Evolutionary conservation across 2,888 invertebrate genomes (phyloP).

Genomic region (Andrena flavipes): DNA sequence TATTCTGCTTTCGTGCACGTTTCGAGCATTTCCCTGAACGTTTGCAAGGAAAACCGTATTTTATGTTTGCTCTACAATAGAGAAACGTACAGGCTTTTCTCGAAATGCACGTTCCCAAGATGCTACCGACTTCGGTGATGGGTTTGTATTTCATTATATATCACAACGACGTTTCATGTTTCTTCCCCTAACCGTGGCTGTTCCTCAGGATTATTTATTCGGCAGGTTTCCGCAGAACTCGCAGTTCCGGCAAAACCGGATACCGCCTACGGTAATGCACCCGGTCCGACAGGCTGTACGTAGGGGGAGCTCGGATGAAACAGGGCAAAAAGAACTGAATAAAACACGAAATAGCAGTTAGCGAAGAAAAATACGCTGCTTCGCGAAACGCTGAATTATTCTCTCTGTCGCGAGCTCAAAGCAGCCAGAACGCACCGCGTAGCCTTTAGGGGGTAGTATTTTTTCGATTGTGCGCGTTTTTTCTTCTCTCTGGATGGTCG

Average conservation of each 20-base stretch:
- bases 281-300: conserved; percentile 67
- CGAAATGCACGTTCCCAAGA: conserved; percentile 3
- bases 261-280: conserved; percentile 80
- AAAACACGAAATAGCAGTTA: conserved; percentile 81
- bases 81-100: conserved; percentile 21
- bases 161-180: conserved; percentile 69
- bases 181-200: conserved; percentile 72
- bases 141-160: conserved; percentile 68
- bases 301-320: conserved; percentile 72
- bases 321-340: conserved; percentile 79
- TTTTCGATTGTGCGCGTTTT: conserved; percentile 65
- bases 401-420: conserved; percentile 78
- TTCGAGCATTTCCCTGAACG: not conserved
- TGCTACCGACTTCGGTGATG: conserved; percentile 43
- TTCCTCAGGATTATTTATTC: conserved; percentile 82
- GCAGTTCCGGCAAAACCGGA: conserved; percentile 78
- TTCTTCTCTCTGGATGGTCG: conserved; percentile 22
- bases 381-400: conserved; percentile 78
- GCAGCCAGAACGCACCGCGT: conserved; percentile 63
- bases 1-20: not conserved
- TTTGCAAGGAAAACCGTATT: not conserved
- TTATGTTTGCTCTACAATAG: not conserved
- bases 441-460: conserved; percentile 52
- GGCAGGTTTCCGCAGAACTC: conserved; percentile 80
- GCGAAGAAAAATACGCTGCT: conserved; percentile 79